phyloP scores from a whole-genome alignment of 2,888 invertebrate genomes.

The Cheilosia variabilis region DNA sequence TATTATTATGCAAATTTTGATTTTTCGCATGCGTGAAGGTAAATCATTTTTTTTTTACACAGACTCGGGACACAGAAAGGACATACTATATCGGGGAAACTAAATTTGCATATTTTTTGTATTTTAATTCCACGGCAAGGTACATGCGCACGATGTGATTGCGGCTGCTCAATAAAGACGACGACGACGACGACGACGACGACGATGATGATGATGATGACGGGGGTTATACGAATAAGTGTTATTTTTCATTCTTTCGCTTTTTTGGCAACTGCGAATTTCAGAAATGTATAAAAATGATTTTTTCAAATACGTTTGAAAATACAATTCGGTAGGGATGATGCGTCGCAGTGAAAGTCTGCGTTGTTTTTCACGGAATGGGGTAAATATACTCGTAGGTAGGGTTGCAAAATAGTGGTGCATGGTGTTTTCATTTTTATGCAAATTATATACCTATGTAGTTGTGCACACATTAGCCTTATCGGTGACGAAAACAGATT shows the following conservation, averaged over 20 bases:
- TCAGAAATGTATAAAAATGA: not conserved
- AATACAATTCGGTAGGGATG: not conserved
- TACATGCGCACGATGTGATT: slow-evolving; percentile 27
- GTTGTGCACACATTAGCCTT: not conserved
- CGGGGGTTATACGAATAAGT: slow-evolving; percentile 9
- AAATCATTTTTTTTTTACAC: slow-evolving; percentile 2
- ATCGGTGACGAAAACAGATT: not conserved
- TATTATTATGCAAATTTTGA: slow-evolving; percentile 53
- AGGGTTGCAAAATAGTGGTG: slow-evolving; percentile 3
- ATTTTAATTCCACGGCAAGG: slow-evolving; percentile 13
- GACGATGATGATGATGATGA: not conserved
- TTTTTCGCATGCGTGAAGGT: slow-evolving; percentile 47
- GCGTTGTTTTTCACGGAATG: not conserved
- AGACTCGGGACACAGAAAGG: not conserved
- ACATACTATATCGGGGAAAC: slow-evolving; percentile 4
- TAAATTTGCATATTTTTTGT: slow-evolving; percentile 35
- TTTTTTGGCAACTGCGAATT: slow-evolving; percentile 5
- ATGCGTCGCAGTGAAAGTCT: not conserved
- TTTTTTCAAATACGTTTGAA: slow-evolving; percentile 4
- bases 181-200: not conserved
- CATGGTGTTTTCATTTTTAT: not conserved
- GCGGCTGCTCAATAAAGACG: slow-evolving; percentile 24
- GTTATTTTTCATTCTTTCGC: slow-evolving; percentile 7
- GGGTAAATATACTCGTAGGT: not conserved
- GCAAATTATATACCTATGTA: not conserved